Evolutionary conservation across 2,888 invertebrate species (phyloP), one percentile per base, ranked within the genome.

Genomic region (Epirrita christyi): DNA sequence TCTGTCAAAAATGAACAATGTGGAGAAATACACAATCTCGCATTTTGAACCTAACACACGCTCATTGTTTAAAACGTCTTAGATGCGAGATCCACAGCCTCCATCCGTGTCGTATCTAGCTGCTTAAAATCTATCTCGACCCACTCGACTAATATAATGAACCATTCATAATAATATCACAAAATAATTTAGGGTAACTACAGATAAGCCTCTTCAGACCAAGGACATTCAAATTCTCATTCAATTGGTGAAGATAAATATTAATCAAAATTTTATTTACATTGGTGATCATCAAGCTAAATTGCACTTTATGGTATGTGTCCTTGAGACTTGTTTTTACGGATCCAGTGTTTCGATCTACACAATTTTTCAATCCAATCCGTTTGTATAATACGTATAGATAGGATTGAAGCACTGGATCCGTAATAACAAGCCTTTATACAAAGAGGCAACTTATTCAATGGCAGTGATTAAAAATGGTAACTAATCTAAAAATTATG

Each of bases 181-280:
- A 85, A 88, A 67, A 88, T 90, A 88, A 90, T 88, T 90, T 90
- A 90, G 84, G 86, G 86, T 86, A 88, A 88, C 88, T 86, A 86
- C 75, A 63, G 78, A 70, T 77, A 80, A 79, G 81, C 88, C 85
- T 86, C 85, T 79, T 81, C 50, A 57, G 55, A 60, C 50, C 27
- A 42, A 59, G 50, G 29, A 45, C 48, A 46, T 27, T 8, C 21
- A 40, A 49, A 43, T 44, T 42, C 14, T 40, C 52, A 21, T 21
- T 21, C 21, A 21, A 15, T 28, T 27, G 15, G 34, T 47, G 55
- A 45, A 43, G 15, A 38, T 60, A 48, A 48, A 47, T 44, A 56
- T 41, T 44, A 49, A 53, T 34, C 7, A 43, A 38, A 27, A 41
- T 47, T 46, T 42, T 55, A 56, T 61, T 42, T 54, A 55, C 41